Evolutionary conservation across 2,113 vertebrate species (phyloP).

Genomic region (Sinocyclocheilus grahami): DNA sequence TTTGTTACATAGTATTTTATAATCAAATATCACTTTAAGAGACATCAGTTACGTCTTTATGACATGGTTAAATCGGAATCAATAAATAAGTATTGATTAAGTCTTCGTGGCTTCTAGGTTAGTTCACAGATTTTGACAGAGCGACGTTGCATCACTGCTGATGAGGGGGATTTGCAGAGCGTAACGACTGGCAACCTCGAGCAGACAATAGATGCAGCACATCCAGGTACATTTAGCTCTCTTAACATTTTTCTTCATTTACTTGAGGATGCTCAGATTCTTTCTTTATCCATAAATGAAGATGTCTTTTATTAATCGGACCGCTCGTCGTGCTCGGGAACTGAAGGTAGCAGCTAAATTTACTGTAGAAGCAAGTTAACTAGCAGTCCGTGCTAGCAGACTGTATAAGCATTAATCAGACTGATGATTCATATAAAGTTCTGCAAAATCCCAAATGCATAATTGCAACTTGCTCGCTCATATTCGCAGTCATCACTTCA

Average conservation of each 20-base stretch:
- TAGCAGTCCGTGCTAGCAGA: slow-evolving; percentile 10
- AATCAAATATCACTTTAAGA: neutral
- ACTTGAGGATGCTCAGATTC: neutral
- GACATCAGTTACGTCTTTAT: neutral
- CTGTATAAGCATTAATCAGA: neutral
- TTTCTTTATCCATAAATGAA: neutral
- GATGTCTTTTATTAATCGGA: neutral
- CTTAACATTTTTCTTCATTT: neutral
- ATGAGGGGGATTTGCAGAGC: neutral
- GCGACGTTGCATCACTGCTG: neutral
- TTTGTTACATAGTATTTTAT: neutral
- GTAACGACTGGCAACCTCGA: slow-evolving; percentile 23
- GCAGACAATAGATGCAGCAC: slow-evolving; percentile 29
- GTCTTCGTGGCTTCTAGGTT: neutral
- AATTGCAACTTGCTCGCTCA: neutral
- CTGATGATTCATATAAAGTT: neutral
- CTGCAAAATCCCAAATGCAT: neutral
- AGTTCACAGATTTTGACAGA: neutral
- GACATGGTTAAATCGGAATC: neutral
- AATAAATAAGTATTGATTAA: neutral
- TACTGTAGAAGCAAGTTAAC: slow-evolving; percentile 3
- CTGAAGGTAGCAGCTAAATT: neutral
- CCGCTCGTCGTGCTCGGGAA: neutral
- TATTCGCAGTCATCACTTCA: neutral
- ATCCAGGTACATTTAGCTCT: slow-evolving; percentile 15